Conservation (phyloP, 1,140 invertebrate genomes). For the Palaemon carinicauda region DNA sequence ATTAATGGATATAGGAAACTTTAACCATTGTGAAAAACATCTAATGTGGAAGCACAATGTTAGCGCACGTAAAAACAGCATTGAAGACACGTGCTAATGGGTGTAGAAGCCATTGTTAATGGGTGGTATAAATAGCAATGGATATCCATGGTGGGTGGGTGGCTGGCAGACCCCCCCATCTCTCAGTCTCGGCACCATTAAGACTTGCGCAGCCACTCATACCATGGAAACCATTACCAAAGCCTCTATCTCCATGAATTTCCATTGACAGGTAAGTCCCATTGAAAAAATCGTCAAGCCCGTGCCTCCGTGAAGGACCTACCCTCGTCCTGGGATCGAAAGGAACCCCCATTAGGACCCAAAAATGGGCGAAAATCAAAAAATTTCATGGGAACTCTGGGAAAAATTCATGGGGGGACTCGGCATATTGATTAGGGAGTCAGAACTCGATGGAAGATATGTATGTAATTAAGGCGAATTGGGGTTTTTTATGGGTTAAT, state of each 20-base stretch:
- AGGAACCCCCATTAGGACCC: neutral
- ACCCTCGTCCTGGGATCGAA: neutral
- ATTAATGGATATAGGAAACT: too few relatives aligned
- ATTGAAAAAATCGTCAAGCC: neutral
- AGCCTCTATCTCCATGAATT: constrained; percentile 41
- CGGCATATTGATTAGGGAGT: constrained; percentile 46
- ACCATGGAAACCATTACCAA: constrained; percentile 48
- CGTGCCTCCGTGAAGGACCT: neutral
- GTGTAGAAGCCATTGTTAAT: neutral
- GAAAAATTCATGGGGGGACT: constrained; percentile 49
- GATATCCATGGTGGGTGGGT: neutral
- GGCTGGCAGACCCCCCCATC: neutral
- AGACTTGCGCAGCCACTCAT: constrained; percentile 49
- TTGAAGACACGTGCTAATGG: too few relatives aligned
- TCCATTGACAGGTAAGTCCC: constrained; percentile 48
- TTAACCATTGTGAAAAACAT: too few relatives aligned
- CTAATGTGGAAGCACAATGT: too few relatives aligned
- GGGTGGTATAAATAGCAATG: constrained; percentile 14
- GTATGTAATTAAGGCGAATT: too few relatives aligned
- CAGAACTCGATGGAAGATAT: neutral
- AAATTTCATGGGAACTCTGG: constrained; percentile 20
- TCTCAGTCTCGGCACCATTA: constrained; percentile 6
- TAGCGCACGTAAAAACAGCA: too few relatives aligned
- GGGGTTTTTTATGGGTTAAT: too few relatives aligned
- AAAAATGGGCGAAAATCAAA: neutral